These are phyloP conservation scores for Drosophila insularis DNA, from an alignment of 1,140 invertebrate genomes.

Conservation along the genomic window DNA sequence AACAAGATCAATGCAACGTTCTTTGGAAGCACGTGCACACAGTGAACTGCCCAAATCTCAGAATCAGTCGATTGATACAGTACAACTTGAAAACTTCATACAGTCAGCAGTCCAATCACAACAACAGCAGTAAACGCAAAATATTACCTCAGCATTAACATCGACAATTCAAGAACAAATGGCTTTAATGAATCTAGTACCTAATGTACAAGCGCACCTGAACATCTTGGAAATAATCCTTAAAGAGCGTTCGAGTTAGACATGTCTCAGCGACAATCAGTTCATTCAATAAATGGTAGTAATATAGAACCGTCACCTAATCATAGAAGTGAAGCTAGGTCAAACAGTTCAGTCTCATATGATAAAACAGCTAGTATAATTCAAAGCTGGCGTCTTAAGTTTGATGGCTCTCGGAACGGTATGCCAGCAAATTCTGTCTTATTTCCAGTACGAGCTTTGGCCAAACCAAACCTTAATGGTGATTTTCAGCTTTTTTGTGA, in stretches of 20 bases:
- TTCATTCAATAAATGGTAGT: too few relatives aligned
- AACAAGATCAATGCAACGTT: too few relatives aligned
- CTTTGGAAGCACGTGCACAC: too few relatives aligned
- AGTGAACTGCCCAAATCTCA: too few relatives aligned
- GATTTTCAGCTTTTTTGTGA: conserved; percentile 9
- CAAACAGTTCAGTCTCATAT: neutral
- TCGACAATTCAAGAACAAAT: neutral
- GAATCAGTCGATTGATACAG: neutral
- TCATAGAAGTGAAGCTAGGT: neutral
- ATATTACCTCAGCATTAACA: neutral
- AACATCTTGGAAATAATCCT: neutral
- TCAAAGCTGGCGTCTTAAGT: neutral
- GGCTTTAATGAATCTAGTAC: neutral
- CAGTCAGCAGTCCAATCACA: neutral
- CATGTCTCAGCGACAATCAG: too few relatives aligned
- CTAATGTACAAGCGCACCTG: neutral
- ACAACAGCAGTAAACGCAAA: neutral
- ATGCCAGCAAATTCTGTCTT: too few relatives aligned
- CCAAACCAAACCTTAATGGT: too few relatives aligned
- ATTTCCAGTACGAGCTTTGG: too few relatives aligned
- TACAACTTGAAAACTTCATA: neutral
- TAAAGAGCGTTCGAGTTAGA: neutral
- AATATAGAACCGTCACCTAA: too few relatives aligned
- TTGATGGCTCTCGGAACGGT: neutral
- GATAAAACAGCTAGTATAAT: conserved; percentile 1